These are phyloP conservation scores for Eudemis profundana DNA, from an alignment of 2,888 invertebrate genomes.

Conservation along the genomic window DNA sequence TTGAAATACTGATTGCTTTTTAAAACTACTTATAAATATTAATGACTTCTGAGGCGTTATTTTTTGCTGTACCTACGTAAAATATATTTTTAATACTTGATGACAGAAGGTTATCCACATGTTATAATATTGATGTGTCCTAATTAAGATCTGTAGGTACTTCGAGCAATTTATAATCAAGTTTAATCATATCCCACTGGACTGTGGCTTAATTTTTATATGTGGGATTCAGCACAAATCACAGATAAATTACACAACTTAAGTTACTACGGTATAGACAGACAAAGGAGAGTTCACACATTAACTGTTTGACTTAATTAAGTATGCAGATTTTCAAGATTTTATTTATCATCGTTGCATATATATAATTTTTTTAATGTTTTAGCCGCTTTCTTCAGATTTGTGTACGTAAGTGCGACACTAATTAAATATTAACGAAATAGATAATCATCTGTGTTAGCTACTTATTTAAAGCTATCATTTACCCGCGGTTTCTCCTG, in stretches of 20 bases:
- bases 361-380: too few relatives aligned
- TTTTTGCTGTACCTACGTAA: conserved; percentile 26
- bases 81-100: conserved; percentile 3
- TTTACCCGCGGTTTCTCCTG: too few relatives aligned
- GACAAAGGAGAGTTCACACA: too few relatives aligned
- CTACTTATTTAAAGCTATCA: too few relatives aligned
- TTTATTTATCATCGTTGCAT: too few relatives aligned
- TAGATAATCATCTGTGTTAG: too few relatives aligned
- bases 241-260: not conserved
- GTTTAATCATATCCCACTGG: not conserved
- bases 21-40: conserved; percentile 41
- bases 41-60: conserved; percentile 13
- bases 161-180: not conserved
- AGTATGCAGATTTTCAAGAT: too few relatives aligned
- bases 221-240: not conserved
- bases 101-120: not conserved
- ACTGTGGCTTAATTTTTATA: not conserved
- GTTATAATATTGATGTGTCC: not conserved
- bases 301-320: too few relatives aligned
- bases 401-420: too few relatives aligned
- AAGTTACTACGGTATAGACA: too few relatives aligned
- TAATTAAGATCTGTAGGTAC: not conserved
- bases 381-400: too few relatives aligned
- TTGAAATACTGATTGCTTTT: conserved; percentile 39
- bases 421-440: too few relatives aligned